Evolutionary conservation across 1,140 invertebrate species (phyloP).

Genomic region (Wasmannia auropunctata): DNA sequence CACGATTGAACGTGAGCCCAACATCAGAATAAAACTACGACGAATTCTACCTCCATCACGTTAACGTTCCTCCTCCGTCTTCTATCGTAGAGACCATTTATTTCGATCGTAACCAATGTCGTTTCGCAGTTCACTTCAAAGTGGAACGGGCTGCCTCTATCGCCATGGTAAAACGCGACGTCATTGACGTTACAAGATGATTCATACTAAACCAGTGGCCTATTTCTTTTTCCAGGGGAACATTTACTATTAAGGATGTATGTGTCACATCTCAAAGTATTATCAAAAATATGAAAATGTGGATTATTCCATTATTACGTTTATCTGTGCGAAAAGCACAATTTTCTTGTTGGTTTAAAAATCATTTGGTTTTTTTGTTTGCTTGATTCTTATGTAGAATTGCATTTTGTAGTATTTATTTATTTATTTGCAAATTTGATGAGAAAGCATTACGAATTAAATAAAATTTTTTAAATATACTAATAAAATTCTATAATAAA

Average conservation of each 20-base stretch:
- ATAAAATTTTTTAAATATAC: too few species aligned
- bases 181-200: slow-evolving; percentile 56
- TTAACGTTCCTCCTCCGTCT: slow-evolving; percentile 75
- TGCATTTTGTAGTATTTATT: too few species aligned
- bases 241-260: background rate
- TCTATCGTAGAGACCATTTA: slow-evolving; percentile 72
- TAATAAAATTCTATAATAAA: too few species aligned
- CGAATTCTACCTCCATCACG: slow-evolving; percentile 71
- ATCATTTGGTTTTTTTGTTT: too few species aligned
- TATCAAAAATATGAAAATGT: too few species aligned
- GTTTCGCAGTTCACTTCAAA: slow-evolving; percentile 67
- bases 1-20: slow-evolving; percentile 72
- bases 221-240: slow-evolving; percentile 4
- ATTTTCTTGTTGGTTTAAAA: too few species aligned
- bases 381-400: too few species aligned
- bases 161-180: slow-evolving; percentile 56
- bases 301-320: too few species aligned
- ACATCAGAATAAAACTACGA: slow-evolving; percentile 75
- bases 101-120: slow-evolving; percentile 76
- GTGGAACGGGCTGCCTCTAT: slow-evolving; percentile 55
- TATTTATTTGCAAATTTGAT: too few species aligned
- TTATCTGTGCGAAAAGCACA: too few species aligned
- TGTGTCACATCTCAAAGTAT: background rate
- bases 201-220: slow-evolving; percentile 38
- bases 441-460: too few species aligned